Conservation (phyloP, 2,888 invertebrate species). For the Dichetophora obliterata region DNA sequence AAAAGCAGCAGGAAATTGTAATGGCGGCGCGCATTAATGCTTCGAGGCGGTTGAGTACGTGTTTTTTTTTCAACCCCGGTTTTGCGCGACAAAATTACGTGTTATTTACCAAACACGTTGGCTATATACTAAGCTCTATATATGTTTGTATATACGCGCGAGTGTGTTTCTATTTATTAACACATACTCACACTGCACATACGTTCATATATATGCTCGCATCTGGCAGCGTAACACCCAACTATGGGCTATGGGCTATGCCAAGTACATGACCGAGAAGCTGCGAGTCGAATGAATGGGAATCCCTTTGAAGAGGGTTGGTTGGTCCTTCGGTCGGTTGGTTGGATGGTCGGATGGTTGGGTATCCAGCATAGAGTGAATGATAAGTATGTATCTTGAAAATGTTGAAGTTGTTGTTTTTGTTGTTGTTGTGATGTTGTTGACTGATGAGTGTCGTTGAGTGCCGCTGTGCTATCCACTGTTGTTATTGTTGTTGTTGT, state of each 20-base stretch:
- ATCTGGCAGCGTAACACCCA: background rate
- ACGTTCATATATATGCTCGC: slow-evolving; percentile 20
- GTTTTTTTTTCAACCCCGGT: slow-evolving; percentile 48
- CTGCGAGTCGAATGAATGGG: background rate
- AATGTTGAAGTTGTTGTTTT: background rate
- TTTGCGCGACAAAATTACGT: slow-evolving; percentile 65
- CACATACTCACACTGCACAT: slow-evolving; percentile 2
- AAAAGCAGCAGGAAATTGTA: slow-evolving; percentile 43
- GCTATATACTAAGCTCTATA: slow-evolving; percentile 6
- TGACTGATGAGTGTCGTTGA: slow-evolving; percentile 51
- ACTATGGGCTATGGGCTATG: background rate
- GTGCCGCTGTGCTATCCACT: slow-evolving; percentile 44
- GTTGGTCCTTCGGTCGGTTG: slow-evolving; percentile 3
- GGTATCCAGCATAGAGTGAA: background rate
- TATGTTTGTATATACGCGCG: slow-evolving; percentile 11
- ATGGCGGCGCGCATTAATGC: slow-evolving; percentile 41
- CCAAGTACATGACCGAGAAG: background rate
- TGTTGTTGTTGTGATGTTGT: slow-evolving; percentile 37
- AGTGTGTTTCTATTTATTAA: background rate
- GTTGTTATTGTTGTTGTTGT: slow-evolving; percentile 37
- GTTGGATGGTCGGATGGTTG: slow-evolving; percentile 17
- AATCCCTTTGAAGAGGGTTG: slow-evolving; percentile 26
- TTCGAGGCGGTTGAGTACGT: slow-evolving; percentile 21
- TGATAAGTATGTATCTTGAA: slow-evolving; percentile 19
- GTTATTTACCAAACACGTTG: slow-evolving; percentile 67